A percentile compares a stretch with the other conserved stretches of the same genome.
phyloP scores from a whole-genome alignment of 2,888 invertebrate genomes.

The Temnothorax unifasciatus region DNA sequence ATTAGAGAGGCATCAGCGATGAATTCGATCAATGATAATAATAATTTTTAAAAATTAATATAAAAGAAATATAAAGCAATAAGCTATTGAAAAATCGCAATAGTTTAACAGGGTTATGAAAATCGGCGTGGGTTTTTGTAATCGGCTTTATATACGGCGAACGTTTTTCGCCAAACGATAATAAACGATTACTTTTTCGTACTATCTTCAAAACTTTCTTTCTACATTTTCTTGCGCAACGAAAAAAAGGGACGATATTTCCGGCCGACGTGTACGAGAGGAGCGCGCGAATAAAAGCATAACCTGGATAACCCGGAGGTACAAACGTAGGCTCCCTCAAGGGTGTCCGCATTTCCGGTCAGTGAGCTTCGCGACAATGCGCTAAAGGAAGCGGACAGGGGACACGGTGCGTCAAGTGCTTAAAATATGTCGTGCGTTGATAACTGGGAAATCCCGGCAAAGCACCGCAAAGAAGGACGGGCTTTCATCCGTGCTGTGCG shows the following conservation, averaged over 20 bases:
- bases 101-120: not conserved
- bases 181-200: conserved; percentile 7
- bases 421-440: conserved; percentile 58
- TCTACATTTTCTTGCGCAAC: conserved; percentile 1
- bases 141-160: not conserved
- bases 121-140: not conserved
- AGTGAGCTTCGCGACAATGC: conserved; percentile 55
- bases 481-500: conserved; percentile 33
- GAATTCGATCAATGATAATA: not conserved
- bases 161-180: not conserved
- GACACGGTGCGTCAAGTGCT: conserved; percentile 55
- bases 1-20: not conserved
- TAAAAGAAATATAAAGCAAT: not conserved
- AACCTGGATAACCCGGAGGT: conserved; percentile 24
- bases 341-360: conserved; percentile 54
- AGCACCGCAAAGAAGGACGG: conserved; percentile 39
- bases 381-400: conserved; percentile 42
- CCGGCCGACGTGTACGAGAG: conserved; percentile 7
- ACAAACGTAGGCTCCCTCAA: conserved; percentile 47
- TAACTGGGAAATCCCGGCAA: conserved; percentile 36
- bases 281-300: conserved; percentile 29
- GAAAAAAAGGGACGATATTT: conserved; percentile 25
- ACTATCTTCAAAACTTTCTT: conserved; percentile 8
- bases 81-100: not conserved
- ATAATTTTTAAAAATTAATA: conserved; percentile 3